Conservation (phyloP, 2,113 vertebrate genomes). For the Lamprologus callipterus region DNA sequence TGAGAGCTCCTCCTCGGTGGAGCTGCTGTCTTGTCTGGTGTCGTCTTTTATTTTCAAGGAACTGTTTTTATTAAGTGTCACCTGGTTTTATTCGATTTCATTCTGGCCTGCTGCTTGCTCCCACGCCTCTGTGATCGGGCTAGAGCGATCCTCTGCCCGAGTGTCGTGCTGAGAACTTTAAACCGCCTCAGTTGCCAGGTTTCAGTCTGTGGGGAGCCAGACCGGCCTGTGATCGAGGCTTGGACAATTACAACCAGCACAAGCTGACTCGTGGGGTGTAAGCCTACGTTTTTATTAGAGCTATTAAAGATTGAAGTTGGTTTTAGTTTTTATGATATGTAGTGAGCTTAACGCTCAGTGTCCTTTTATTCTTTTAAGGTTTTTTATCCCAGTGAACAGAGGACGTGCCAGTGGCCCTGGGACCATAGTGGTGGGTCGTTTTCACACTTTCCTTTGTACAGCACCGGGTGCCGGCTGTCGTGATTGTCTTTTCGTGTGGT, state of each 20-base stretch:
- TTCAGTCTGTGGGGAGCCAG: neutral
- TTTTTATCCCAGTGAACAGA: neutral
- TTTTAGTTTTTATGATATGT: neutral
- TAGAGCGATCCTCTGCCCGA: neutral
- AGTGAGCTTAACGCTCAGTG: neutral
- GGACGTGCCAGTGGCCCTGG: neutral
- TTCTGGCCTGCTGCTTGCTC: neutral
- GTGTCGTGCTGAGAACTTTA: neutral
- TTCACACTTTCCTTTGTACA: neutral
- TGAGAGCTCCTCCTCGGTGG: rapidly evolving
- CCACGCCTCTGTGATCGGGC: neutral
- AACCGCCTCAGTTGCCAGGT: neutral
- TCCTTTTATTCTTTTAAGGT: neutral
- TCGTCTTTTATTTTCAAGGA: rapidly evolving
- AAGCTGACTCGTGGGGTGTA: neutral
- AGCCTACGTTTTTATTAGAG: neutral
- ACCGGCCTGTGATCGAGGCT: neutral
- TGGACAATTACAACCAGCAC: neutral
- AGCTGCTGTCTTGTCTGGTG: neutral
- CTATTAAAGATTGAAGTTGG: neutral
- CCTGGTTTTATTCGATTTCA: neutral
- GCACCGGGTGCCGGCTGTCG: rapidly evolving
- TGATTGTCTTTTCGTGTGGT: neutral
- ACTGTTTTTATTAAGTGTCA: rapidly evolving
- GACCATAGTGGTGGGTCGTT: neutral